A percentile compares a stretch with the other conserved stretches of the same genome.
phyloP scores from a whole-genome alignment of 2,113 vertebrate genomes.

The Melanerpes aurifrons region DNA sequence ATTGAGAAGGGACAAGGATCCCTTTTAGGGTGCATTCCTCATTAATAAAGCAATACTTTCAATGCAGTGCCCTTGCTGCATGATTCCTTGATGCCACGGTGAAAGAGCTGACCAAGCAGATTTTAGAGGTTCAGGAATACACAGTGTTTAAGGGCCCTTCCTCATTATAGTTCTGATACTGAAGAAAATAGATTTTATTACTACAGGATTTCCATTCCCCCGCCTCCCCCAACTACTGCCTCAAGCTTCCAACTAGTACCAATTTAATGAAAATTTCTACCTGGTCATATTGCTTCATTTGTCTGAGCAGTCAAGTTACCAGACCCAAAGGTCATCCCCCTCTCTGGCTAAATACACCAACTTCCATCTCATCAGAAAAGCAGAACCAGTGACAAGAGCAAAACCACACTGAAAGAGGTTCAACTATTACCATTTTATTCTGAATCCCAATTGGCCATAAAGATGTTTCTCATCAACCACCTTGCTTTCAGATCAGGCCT shows the following conservation, averaged over 20 bases:
- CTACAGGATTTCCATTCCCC: background rate
- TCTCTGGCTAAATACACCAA: background rate
- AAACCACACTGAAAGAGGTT: background rate
- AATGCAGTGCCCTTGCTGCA: background rate
- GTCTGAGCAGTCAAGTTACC: background rate
- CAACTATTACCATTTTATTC: background rate
- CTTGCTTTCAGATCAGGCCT: background rate
- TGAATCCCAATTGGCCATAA: background rate
- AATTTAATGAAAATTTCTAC: background rate
- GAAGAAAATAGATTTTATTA: background rate
- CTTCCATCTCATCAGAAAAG: background rate
- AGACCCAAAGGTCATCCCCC: background rate
- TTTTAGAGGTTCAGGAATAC: background rate
- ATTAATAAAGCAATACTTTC: constrained; percentile 17
- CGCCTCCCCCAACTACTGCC: background rate
- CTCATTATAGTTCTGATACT: background rate
- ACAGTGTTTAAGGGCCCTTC: background rate
- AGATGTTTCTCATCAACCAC: background rate
- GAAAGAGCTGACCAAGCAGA: background rate
- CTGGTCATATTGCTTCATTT: background rate
- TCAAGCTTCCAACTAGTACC: background rate
- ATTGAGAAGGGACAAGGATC: constrained; percentile 40
- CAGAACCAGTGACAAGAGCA: background rate
- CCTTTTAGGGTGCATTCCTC: constrained; percentile 22
- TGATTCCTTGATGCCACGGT: background rate